Conservation (phyloP, 2,797 vertebrate genomes). For the Parauchenoglanis punctatus region DNA sequence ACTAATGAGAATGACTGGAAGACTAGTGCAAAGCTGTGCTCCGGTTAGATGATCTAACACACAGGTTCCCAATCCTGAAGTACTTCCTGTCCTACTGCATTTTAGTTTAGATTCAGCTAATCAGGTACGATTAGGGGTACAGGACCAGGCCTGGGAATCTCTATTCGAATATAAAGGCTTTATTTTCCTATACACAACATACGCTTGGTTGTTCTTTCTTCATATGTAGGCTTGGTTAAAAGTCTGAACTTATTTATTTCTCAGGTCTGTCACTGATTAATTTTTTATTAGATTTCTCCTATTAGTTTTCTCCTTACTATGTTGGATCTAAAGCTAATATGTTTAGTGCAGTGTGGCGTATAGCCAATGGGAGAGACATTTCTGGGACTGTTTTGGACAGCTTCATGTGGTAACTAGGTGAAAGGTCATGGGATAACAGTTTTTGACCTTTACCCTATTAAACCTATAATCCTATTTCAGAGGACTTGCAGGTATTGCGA, state of each 20-base stretch:
- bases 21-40: not conserved
- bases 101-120: not conserved
- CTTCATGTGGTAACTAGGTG: constrained; percentile 45
- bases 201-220: not conserved
- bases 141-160: not conserved
- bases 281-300: not conserved
- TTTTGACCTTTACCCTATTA: constrained; percentile 54
- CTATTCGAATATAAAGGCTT: not conserved
- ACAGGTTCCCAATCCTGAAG: too few relatives aligned
- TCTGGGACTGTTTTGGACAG: not conserved
- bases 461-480: constrained; percentile 48
- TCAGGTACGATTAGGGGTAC: not conserved
- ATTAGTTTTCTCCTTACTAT: not conserved
- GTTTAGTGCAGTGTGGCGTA: not conserved
- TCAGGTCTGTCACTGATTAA: not conserved
- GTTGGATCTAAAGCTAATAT: not conserved
- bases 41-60: not conserved
- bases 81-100: not conserved
- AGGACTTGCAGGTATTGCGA: constrained; percentile 19
- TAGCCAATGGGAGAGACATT: not conserved
- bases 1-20: not conserved
- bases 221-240: not conserved
- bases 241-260: not conserved
- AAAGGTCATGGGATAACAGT: constrained; percentile 47
- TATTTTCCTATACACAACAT: not conserved